phyloP scores from a whole-genome alignment of 2,888 invertebrate genomes.

The Caenorhabditis wallacei region DNA sequence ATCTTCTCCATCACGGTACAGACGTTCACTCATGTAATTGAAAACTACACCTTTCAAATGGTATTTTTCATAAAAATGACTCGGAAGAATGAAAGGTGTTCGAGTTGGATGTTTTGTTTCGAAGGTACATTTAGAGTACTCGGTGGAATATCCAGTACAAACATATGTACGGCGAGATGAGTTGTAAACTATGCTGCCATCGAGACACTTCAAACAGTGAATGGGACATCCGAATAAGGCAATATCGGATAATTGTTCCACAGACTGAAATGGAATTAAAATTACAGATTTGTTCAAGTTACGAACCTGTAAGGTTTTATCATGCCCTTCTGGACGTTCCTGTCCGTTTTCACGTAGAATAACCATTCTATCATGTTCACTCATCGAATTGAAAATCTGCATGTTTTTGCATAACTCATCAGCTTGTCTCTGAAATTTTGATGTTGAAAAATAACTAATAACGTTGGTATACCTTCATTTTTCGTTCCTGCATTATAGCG shows the following conservation, averaged over 20 bases:
- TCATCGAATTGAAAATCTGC: conserved; percentile 86
- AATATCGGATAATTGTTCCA: conserved; percentile 90
- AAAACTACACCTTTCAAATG: conserved; percentile 83
- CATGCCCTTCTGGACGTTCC: conserved; percentile 87
- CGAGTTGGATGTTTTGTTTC: conserved; percentile 89
- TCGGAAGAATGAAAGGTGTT: conserved; percentile 86
- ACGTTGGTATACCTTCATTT: conserved; percentile 30
- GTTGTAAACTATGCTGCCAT: conserved; percentile 72
- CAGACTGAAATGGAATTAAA: conserved; percentile 85
- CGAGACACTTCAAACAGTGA: conserved; percentile 89
- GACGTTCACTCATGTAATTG: conserved; percentile 44
- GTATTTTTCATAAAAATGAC: conserved; percentile 83
- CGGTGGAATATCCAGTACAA: conserved; percentile 91
- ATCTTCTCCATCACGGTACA: conserved; percentile 43
- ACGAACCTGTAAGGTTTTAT: conserved; percentile 78
- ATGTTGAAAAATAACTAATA: not conserved
- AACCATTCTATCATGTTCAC: conserved; percentile 87
- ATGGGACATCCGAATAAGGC: conserved; percentile 92
- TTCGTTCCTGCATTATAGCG: conserved; percentile 14
- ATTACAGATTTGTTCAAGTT: not conserved
- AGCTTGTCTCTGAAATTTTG: conserved; percentile 86
- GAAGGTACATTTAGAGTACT: conserved; percentile 93
- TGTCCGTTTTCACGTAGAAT: conserved; percentile 90
- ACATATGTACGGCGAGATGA: conserved; percentile 88
- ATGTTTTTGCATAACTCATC: conserved; percentile 87